Evolutionary conservation across 2,113 vertebrate species (phyloP).

Genomic region (Gadus macrocephalus): DNA sequence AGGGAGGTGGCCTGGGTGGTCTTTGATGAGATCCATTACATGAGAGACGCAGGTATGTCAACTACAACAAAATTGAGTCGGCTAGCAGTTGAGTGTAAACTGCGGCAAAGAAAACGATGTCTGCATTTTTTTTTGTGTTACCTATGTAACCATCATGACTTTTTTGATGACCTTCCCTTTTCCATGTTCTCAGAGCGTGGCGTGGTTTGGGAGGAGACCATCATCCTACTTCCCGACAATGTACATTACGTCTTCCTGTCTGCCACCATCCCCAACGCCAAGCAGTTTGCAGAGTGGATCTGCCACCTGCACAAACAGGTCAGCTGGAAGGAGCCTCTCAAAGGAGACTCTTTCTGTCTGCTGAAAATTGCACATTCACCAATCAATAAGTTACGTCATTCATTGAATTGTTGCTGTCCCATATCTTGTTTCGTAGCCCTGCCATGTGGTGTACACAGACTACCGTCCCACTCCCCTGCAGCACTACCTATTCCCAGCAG

Average conservation of each 20-base stretch:
- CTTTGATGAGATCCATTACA: conserved; percentile 99
- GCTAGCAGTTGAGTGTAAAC: too few relatives aligned
- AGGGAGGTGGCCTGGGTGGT: conserved; percentile 96
- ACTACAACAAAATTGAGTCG: neutral
- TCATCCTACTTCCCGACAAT: conserved; percentile 97
- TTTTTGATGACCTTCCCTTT: neutral
- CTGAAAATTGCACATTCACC: neutral
- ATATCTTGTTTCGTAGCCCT: conserved; percentile 76
- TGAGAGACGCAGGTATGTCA: conserved; percentile 90
- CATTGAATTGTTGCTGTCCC: conserved; percentile 11
- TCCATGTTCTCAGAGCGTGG: conserved; percentile 80
- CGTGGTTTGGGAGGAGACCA: conserved; percentile 98
- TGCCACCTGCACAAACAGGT: conserved; percentile 98
- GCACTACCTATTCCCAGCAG: conserved; percentile 97
- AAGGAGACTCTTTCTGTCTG: neutral
- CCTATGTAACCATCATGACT: too few relatives aligned
- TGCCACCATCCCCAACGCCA: conserved; percentile 96
- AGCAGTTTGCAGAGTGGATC: conserved; percentile 98
- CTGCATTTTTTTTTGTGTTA: neutral
- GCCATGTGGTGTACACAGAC: conserved; percentile 97
- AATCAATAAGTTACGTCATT: neutral
- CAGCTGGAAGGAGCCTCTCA: neutral
- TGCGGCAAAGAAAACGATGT: too few relatives aligned
- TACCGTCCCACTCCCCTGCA: conserved; percentile 96
- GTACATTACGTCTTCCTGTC: conserved; percentile 98